Conservation (phyloP, 2,888 invertebrate genomes). For the Metacarcinus magister region DNA sequence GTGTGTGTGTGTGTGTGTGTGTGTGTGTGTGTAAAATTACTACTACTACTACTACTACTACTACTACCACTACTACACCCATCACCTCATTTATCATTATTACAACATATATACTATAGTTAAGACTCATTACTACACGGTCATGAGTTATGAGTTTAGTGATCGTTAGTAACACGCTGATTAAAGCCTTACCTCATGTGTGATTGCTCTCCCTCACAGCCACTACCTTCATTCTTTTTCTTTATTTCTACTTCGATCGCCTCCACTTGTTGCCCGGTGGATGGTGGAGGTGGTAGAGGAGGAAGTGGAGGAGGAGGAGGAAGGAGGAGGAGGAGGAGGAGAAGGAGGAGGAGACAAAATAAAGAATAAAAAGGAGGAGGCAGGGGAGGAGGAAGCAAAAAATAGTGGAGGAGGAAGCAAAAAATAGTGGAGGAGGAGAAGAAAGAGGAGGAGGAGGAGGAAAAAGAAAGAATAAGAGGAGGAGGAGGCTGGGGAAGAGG, state of each 20-base stretch:
- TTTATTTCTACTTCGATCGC: background rate
- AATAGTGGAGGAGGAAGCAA: background rate
- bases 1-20: slow-evolving; percentile 48
- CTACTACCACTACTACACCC: too few relatives aligned
- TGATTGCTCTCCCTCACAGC: background rate
- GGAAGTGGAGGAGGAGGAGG: background rate
- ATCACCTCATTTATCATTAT: too few relatives aligned
- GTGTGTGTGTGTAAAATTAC: background rate
- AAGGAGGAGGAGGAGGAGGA: background rate
- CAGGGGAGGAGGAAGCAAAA: background rate
- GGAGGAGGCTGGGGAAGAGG: background rate
- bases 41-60: too few relatives aligned
- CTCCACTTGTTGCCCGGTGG: background rate
- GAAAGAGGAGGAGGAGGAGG: background rate
- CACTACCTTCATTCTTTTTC: background rate
- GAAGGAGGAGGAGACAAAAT: background rate
- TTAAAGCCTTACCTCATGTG: background rate
- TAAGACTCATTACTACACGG: too few relatives aligned
- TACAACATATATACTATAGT: too few relatives aligned
- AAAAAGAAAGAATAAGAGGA: background rate
- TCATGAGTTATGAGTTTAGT: too few relatives aligned
- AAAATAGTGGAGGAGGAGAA: background rate
- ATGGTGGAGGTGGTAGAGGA: background rate
- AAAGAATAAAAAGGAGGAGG: background rate
- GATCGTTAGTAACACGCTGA: background rate